Conservation (phyloP, 2,113 vertebrate species). For the Myodes glareolus region DNA sequence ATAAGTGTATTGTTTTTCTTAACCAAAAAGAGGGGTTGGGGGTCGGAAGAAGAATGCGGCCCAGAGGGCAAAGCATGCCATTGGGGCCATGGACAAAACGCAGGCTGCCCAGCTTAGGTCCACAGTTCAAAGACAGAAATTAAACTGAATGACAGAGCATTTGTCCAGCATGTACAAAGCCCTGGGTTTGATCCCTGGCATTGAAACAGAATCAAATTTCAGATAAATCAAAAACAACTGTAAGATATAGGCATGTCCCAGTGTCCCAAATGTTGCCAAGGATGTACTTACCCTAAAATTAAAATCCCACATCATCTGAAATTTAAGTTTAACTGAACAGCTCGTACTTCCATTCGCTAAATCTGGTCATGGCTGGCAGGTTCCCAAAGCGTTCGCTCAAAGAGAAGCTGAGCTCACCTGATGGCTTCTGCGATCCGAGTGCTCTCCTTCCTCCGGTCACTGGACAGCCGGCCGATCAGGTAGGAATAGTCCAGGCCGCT, state of each 20-base stretch:
- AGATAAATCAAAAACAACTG: conserved; percentile 73
- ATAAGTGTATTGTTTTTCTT: background rate
- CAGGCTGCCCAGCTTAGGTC: background rate
- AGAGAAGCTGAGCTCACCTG: conserved; percentile 88
- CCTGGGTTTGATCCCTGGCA: background rate
- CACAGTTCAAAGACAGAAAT: background rate
- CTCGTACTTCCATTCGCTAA: background rate
- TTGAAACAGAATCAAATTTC: background rate
- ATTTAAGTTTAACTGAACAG: background rate
- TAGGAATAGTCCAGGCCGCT: conserved; percentile 97
- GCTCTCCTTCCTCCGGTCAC: conserved; percentile 97
- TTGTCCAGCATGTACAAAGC: background rate
- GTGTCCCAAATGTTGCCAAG: background rate
- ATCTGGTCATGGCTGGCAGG: fast-evolving
- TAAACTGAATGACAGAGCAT: background rate
- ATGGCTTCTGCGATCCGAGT: conserved; percentile 96
- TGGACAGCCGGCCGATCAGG: conserved; percentile 96
- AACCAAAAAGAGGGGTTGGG: background rate
- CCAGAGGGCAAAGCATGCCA: background rate
- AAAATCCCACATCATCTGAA: conserved; percentile 54
- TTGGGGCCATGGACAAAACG: background rate
- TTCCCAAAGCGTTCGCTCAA: fast-evolving
- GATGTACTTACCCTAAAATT: background rate
- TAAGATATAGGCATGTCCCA: background rate
- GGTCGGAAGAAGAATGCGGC: background rate